Percentiles rank a stretch among this genome's conserved stretches.
Conservation (phyloP, 2,797 vertebrate species). For the Anas flavirostris region DNA sequence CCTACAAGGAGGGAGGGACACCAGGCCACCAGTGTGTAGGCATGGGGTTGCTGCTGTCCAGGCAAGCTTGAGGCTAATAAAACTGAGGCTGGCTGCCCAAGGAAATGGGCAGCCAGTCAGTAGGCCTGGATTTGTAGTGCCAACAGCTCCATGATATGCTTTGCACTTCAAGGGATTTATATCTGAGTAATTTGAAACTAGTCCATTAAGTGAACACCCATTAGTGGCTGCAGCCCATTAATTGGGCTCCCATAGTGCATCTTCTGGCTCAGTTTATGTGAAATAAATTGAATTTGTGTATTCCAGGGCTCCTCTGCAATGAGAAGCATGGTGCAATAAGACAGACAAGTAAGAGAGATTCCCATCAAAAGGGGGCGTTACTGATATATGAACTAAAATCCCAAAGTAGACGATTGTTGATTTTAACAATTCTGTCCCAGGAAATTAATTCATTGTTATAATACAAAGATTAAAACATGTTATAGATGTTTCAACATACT, state of each 20-base stretch:
- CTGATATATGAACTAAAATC: no score
- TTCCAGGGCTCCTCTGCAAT: no score
- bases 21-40: rapidly evolving
- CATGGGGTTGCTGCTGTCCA: neutral
- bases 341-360: no score
- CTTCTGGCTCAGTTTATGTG: neutral
- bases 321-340: no score
- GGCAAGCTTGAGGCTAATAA: neutral
- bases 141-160: neutral
- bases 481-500: neutral
- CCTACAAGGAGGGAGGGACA: neutral
- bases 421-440: neutral
- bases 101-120: neutral
- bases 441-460: neutral
- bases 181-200: neutral
- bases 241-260: neutral
- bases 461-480: neutral
- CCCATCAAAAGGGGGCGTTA: no score
- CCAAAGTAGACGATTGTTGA: neutral
- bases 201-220: neutral
- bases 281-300: no score
- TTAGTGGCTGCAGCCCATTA: neutral
- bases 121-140: neutral
- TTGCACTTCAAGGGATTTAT: neutral
- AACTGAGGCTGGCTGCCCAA: neutral